Conservation (phyloP, 64 coral and sea anemone species). For the Montipora cactus region DNA sequence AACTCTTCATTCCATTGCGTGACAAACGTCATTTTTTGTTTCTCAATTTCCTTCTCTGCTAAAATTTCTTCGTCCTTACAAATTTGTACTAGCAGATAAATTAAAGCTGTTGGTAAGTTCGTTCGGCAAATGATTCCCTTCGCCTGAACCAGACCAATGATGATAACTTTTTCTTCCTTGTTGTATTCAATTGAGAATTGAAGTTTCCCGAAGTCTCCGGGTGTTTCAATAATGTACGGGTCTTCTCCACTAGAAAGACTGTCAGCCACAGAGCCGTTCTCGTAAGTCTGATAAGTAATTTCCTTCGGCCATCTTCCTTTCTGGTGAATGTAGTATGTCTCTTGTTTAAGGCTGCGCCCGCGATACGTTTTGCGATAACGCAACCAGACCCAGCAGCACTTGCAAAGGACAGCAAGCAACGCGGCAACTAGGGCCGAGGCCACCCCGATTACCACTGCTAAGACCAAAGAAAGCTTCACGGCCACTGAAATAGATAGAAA, state of each 20-base stretch:
- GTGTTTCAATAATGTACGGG: conserved; percentile 86
- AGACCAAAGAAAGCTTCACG: conserved; percentile 67
- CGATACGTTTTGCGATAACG: conserved; percentile 40
- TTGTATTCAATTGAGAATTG: conserved; percentile 79
- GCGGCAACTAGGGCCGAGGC: conserved; percentile 66
- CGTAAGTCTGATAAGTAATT: conserved; percentile 80
- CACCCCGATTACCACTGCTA: conserved; percentile 78
- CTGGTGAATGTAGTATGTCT: conserved; percentile 65
- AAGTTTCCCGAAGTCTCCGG: conserved; percentile 78
- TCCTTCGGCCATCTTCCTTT: conserved; percentile 69
- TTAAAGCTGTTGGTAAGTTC: conserved; percentile 67
- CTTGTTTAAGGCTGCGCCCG: conserved; percentile 41
- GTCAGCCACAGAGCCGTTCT: conserved; percentile 67
- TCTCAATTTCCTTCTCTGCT: conserved; percentile 81
- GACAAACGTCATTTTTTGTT: conserved; percentile 83
- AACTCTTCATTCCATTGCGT: conserved; percentile 85
- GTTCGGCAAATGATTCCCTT: conserved; percentile 88
- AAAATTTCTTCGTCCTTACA: conserved; percentile 44
- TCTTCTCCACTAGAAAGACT: conserved; percentile 46
- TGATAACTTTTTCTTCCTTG: conserved; percentile 62
- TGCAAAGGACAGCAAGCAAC: conserved; percentile 73
- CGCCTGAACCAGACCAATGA: conserved; percentile 74
- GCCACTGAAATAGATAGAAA: conserved; percentile 14
- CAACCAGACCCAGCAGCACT: conserved; percentile 95
- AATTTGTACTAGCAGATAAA: conserved; percentile 55